phyloP scores from a whole-genome alignment of 2,888 invertebrate species.

The Spilarctia lutea region DNA sequence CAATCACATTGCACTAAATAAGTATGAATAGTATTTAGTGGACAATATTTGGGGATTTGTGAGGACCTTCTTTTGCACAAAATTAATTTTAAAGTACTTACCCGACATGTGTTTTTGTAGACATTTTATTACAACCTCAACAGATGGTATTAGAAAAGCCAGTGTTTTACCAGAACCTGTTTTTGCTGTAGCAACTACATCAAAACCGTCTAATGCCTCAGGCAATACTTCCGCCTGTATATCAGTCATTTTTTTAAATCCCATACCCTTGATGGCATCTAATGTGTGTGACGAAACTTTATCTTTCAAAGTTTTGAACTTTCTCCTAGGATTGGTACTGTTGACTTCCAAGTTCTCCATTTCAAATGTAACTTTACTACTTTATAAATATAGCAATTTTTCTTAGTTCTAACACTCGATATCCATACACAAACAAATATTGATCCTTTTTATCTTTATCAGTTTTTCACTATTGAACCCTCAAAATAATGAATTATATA shows the following conservation, averaged over 20 bases:
- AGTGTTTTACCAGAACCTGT: constrained; percentile 99
- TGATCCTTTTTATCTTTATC: neutral
- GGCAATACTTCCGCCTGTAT: constrained; percentile 96
- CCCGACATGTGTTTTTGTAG: constrained; percentile 52
- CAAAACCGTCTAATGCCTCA: constrained; percentile 94
- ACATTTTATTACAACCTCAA: constrained; percentile 93
- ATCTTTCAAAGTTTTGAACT: constrained; percentile 86
- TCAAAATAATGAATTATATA: neutral
- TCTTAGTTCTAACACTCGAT: neutral
- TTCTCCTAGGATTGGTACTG: constrained; percentile 52
- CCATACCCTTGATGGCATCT: constrained; percentile 93
- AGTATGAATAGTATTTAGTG: neutral
- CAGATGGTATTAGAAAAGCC: constrained; percentile 96
- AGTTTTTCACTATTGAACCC: neutral
- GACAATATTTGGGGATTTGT: too few species aligned
- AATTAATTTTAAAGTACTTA: constrained; percentile 34
- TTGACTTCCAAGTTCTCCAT: constrained; percentile 55
- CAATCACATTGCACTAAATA: neutral
- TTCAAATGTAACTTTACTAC: neutral
- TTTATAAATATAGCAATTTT: neutral
- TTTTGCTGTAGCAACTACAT: constrained; percentile 97
- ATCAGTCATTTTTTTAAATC: constrained; percentile 96
- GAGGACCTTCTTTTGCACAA: neutral
- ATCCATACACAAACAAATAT: neutral
- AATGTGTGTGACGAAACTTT: constrained; percentile 91